Conservation (phyloP, 2,113 vertebrate species). For the Poecile atricapillus region DNA sequence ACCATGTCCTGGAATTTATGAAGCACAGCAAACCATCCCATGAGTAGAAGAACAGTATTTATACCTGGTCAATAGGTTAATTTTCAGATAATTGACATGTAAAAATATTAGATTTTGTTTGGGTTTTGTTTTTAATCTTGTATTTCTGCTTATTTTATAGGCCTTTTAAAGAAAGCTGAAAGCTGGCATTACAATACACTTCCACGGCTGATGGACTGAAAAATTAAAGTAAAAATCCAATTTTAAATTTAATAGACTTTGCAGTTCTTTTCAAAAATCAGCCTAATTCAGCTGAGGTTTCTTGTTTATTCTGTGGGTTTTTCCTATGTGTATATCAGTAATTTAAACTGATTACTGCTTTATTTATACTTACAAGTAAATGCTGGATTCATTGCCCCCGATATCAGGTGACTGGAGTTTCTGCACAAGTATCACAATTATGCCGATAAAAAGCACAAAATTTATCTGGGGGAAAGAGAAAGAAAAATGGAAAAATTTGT, state of each 20-base stretch:
- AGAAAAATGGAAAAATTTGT: neutral
- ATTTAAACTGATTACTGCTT: neutral
- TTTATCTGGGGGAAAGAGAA: slow-evolving; percentile 79
- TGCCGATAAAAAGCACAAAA: slow-evolving; percentile 95
- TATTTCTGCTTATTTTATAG: neutral
- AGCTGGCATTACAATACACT: neutral
- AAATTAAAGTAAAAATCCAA: neutral
- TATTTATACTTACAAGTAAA: slow-evolving; percentile 92
- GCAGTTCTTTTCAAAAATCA: neutral
- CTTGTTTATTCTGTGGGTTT: slow-evolving; percentile 5
- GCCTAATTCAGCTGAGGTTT: neutral
- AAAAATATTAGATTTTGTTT: neutral
- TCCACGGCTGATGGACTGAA: neutral
- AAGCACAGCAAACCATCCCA: slow-evolving; percentile 16
- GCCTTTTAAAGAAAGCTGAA: neutral
- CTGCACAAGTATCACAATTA: slow-evolving; percentile 98
- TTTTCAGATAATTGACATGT: neutral
- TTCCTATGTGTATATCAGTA: slow-evolving; percentile 62
- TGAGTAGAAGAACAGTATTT: neutral
- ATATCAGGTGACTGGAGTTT: slow-evolving; percentile 98
- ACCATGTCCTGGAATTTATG: neutral
- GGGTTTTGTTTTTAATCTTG: neutral
- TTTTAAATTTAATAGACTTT: neutral
- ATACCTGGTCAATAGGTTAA: neutral
- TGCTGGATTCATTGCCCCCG: slow-evolving; percentile 96